Evolutionary conservation across 2,888 invertebrate genomes (phyloP).

Genomic region (Tachina fera): DNA sequence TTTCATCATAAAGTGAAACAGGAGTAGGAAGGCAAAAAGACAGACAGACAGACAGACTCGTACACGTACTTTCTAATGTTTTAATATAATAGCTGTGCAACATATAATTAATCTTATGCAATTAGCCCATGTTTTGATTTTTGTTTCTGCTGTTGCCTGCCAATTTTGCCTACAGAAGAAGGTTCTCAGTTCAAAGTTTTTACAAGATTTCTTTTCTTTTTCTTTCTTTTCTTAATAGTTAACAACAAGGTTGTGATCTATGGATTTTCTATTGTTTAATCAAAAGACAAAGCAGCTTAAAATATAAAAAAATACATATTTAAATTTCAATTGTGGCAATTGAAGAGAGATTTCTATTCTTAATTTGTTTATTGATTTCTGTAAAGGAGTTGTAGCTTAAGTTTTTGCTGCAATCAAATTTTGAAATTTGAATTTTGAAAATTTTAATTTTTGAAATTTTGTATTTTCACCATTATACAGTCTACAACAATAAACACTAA

Average conservation of each 20-base stretch:
- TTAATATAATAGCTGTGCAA: constrained; percentile 41
- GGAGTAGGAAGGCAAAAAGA: not conserved
- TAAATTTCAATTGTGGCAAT: no score
- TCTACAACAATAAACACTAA: no score
- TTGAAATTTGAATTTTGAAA: no score
- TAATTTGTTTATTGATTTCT: not conserved
- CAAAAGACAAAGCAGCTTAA: not conserved
- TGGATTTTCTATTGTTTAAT: constrained; percentile 10
- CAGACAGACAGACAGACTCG: not conserved
- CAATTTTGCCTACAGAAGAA: not conserved
- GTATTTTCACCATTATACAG: no score
- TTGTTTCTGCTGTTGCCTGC: constrained; percentile 5
- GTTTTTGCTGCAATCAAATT: no score
- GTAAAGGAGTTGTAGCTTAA: no score
- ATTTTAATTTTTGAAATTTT: no score
- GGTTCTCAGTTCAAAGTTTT: constrained; percentile 55
- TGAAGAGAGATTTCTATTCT: not conserved
- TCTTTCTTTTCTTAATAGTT: constrained; percentile 22
- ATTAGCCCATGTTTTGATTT: constrained; percentile 76
- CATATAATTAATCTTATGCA: constrained; percentile 75
- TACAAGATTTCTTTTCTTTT: constrained; percentile 14
- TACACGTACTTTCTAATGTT: constrained; percentile 21
- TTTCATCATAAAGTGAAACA: constrained; percentile 59
- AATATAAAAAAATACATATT: no score
- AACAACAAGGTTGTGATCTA: constrained; percentile 66